Conservation (phyloP, 2,888 invertebrate genomes). For the Mylabris sibirica region DNA sequence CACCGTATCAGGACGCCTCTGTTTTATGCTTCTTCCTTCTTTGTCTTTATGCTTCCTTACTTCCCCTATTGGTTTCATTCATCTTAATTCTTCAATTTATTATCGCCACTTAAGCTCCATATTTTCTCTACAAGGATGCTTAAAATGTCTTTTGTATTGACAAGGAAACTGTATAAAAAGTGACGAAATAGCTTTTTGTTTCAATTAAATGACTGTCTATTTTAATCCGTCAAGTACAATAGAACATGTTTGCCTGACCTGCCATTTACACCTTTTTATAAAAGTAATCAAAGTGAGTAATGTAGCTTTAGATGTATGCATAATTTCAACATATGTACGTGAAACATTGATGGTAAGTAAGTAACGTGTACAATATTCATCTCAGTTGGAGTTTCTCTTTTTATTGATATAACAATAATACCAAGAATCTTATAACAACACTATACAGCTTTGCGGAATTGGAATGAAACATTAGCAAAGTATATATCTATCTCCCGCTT, state of each 20-base stretch:
- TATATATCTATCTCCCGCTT: no score
- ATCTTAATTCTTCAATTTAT: no score
- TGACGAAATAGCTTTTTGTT: neutral
- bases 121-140: no score
- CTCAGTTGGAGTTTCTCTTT: neutral
- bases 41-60: no score
- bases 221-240: neutral
- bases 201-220: neutral
- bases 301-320: neutral
- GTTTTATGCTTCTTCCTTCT: no score
- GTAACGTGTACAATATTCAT: constrained; percentile 4
- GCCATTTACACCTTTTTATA: neutral
- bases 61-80: no score
- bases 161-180: no score
- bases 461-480: no score
- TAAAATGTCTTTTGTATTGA: neutral
- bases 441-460: no score
- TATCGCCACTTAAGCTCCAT: no score
- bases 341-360: neutral
- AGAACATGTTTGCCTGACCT: neutral
- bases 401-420: neutral
- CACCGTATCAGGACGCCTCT: no score
- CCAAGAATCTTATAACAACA: neutral
- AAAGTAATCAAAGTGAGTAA: constrained; percentile 10
- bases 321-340: neutral